These are phyloP conservation scores for Champsocephalus gunnari DNA, from an alignment of 2,797 vertebrate genomes.

Conservation along the genomic window DNA sequence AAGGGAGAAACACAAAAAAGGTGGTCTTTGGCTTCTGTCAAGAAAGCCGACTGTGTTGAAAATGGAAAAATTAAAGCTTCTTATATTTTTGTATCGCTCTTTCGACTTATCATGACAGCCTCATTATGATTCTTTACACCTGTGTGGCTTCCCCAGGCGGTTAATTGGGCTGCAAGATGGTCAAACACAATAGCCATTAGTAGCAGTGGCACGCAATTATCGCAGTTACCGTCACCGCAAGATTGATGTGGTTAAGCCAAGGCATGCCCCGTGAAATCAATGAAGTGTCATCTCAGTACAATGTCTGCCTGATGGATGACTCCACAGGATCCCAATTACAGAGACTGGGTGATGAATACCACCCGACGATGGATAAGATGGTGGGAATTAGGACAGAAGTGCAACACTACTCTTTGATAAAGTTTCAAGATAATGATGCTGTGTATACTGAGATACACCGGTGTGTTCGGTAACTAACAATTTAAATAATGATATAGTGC, in stretches of 20 bases:
- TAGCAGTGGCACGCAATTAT: conserved; percentile 69
- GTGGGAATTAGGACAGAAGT: conserved; percentile 67
- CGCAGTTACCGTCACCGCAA: conserved; percentile 68
- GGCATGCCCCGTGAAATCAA: conserved; percentile 79
- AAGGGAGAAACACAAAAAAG: conserved; percentile 13
- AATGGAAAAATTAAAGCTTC: conserved; percentile 36
- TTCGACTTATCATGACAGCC: conserved; percentile 39
- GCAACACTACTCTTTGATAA: conserved; percentile 56
- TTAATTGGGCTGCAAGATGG: conserved; percentile 75
- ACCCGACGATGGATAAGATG: conserved; percentile 65
- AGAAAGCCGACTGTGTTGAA: conserved; percentile 33
- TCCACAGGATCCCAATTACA: conserved; percentile 77
- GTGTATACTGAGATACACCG: conserved; percentile 7
- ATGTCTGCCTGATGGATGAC: conserved; percentile 78
- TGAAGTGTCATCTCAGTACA: conserved; percentile 78
- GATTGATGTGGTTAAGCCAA: conserved; percentile 75
- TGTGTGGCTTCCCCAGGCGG: conserved; percentile 42
- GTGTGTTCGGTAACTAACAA: background rate
- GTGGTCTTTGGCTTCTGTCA: conserved; percentile 33
- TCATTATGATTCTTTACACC: conserved; percentile 70
- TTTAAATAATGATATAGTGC: background rate
- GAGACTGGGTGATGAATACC: conserved; percentile 68
- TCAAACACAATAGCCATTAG: conserved; percentile 73
- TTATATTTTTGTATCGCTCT: conserved; percentile 25
- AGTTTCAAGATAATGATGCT: conserved; percentile 49